Conservation (phyloP, 2,888 invertebrate genomes). For the Anoplius nigerrimus region DNA sequence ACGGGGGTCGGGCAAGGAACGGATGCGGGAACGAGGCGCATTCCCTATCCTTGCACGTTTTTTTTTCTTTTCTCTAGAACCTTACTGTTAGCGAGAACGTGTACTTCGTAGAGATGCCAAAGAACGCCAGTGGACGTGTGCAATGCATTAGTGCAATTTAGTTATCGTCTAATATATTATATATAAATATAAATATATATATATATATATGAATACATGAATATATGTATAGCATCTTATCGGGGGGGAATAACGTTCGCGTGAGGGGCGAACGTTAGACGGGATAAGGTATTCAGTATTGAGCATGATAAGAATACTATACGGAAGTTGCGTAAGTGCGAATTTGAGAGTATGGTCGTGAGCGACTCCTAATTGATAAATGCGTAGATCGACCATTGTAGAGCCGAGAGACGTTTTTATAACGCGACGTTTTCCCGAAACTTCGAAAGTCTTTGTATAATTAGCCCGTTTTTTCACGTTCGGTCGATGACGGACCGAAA, state of each 20-base stretch:
- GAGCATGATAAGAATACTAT: too few relatives aligned
- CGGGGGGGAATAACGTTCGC: conserved; percentile 31
- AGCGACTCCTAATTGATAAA: background rate
- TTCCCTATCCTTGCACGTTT: background rate
- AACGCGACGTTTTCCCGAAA: conserved; percentile 9
- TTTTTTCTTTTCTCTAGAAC: background rate
- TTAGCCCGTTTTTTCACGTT: background rate
- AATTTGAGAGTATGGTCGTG: background rate
- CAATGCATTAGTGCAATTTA: conserved; percentile 69
- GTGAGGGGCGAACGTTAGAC: background rate
- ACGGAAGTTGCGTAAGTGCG: background rate
- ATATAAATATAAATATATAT: conserved; percentile 8
- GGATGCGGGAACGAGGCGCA: conserved; percentile 12
- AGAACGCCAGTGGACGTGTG: conserved; percentile 62
- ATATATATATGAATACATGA: background rate
- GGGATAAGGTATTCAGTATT: conserved; percentile 1
- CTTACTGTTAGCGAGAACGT: conserved; percentile 16
- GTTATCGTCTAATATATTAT: conserved; percentile 47
- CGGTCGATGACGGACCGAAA: background rate
- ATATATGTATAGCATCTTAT: conserved; percentile 20
- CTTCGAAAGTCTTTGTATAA: too few relatives aligned
- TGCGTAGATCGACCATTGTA: background rate
- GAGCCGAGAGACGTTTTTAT: conserved; percentile 19
- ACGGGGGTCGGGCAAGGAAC: conserved; percentile 1
- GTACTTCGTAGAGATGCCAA: conserved; percentile 64